Evolutionary conservation across 2,888 invertebrate species (phyloP).

Genomic region (Harpagoxenus sublaevis): DNA sequence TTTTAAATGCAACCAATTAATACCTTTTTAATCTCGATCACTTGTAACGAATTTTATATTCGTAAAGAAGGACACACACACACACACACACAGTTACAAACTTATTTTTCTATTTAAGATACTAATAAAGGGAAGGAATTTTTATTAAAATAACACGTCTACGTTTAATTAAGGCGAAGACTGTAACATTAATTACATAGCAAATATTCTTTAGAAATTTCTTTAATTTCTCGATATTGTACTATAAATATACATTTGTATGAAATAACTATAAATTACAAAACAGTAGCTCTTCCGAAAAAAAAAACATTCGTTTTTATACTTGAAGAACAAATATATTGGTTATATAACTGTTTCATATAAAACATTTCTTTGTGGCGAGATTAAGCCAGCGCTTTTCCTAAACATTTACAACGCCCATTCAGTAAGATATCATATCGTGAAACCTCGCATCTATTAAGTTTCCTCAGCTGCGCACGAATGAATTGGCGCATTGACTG

Average conservation of each 20-base stretch:
- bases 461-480: not conserved
- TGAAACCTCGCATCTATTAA: not conserved
- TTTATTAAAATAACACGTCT: conserved; percentile 49
- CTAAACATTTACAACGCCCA: conserved; percentile 46
- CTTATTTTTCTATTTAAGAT: not conserved
- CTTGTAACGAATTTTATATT: conserved; percentile 5
- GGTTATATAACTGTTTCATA: conserved; percentile 42
- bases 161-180: conserved; percentile 23
- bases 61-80: not conserved
- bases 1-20: not conserved
- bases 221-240: not conserved
- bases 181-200: not conserved
- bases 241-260: not conserved
- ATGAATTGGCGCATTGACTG: conserved; percentile 28
- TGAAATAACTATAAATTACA: not conserved
- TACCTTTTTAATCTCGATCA: not conserved
- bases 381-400: not conserved
- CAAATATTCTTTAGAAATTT: not conserved
- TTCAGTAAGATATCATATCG: not conserved
- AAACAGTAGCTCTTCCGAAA: not conserved
- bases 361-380: not conserved
- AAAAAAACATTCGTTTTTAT: not conserved
- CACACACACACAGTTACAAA: too few relatives aligned
- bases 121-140: not conserved
- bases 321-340: not conserved